These are phyloP conservation scores for Antennarius striatus DNA, from an alignment of 2,113 vertebrate genomes.

Conservation along the genomic window DNA sequence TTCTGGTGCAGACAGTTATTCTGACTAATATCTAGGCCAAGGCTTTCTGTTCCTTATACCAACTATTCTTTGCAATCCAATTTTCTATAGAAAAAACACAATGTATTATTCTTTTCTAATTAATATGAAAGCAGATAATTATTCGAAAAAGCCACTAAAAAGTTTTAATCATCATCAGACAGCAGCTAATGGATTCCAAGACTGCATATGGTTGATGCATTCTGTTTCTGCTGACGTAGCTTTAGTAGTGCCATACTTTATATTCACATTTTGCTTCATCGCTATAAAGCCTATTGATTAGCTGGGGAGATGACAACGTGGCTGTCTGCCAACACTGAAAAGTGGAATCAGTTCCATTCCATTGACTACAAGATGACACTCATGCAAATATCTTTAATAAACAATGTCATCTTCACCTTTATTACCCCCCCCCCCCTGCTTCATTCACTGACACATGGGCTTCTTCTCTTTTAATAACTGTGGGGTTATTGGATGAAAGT, in stretches of 20 bases:
- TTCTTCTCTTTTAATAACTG: conserved; percentile 27
- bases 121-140: too few species aligned
- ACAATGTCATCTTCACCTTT: conserved; percentile 11
- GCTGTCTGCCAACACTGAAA: conserved; percentile 19
- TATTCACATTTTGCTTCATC: conserved; percentile 6
- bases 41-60: too few species aligned
- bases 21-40: too few species aligned
- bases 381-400: conserved; percentile 43
- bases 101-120: too few species aligned
- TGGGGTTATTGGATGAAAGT: conserved; percentile 11
- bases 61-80: too few species aligned
- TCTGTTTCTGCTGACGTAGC: background rate
- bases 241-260: conserved; percentile 11
- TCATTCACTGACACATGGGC: conserved; percentile 13
- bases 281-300: conserved; percentile 16
- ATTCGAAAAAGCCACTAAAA: too few species aligned
- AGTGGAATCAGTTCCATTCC: conserved; percentile 20
- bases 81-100: too few species aligned
- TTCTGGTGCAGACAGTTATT: too few species aligned
- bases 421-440: background rate
- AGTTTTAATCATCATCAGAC: too few species aligned
- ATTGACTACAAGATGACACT: conserved; percentile 15
- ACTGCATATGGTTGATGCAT: too few species aligned
- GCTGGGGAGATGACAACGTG: conserved; percentile 12
- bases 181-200: too few species aligned